Conservation (phyloP, 2,113 vertebrate species). For the Vulpes vulpes region DNA sequence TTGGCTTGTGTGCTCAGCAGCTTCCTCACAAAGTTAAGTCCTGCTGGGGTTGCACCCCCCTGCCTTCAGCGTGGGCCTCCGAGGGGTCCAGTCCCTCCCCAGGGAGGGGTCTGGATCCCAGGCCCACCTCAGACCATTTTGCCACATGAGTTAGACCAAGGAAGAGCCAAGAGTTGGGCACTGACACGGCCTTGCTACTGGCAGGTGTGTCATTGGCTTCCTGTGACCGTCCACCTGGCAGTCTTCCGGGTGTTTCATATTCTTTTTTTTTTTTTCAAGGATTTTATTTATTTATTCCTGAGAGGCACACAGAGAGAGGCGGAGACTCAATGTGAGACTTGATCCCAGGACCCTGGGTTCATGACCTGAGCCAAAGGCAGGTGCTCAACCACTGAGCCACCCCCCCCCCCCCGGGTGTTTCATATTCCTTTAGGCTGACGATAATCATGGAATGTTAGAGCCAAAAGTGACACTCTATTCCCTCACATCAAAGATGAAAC, state of each 20-base stretch:
- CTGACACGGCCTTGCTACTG: not conserved
- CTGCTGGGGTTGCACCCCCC: not conserved
- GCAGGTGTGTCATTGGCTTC: not conserved
- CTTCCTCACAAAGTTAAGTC: not conserved
- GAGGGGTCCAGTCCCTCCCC: not conserved
- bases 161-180: not conserved
- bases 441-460: not conserved
- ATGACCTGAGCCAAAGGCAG: too few relatives aligned
- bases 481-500: not conserved
- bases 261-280: not conserved
- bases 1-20: conserved; percentile 30
- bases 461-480: not conserved
- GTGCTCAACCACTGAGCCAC: too few relatives aligned
- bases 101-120: not conserved
- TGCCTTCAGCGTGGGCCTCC: rapidly evolving
- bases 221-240: not conserved
- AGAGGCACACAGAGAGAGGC: too few relatives aligned
- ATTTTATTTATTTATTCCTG: too few relatives aligned
- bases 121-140: not conserved
- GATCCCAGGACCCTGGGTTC: too few relatives aligned
- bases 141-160: not conserved
- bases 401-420: not conserved
- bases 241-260: not conserved
- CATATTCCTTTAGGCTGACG: not conserved
- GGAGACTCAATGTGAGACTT: too few relatives aligned